Percentiles rank a stretch among this genome's conserved stretches.
These are phyloP conservation scores for Cordilura impudica DNA, from an alignment of 2,888 invertebrate species.

Conservation along the genomic window DNA sequence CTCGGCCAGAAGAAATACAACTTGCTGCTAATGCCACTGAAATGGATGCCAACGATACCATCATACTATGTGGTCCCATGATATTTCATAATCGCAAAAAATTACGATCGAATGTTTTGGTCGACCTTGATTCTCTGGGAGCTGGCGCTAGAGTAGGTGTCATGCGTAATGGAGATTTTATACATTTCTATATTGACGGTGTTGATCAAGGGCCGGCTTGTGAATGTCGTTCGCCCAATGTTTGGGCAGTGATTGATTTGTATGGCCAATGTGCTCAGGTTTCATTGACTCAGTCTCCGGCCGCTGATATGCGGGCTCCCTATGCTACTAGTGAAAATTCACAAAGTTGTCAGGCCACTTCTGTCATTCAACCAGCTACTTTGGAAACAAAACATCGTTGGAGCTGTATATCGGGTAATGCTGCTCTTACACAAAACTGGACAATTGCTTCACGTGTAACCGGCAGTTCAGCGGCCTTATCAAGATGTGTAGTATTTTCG, in stretches of 20 bases:
- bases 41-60: constrained; percentile 93
- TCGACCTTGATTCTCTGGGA: constrained; percentile 89
- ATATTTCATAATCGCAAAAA: constrained; percentile 93
- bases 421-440: constrained; percentile 76
- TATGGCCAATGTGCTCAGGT: constrained; percentile 97
- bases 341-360: constrained; percentile 80
- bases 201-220: constrained; percentile 92
- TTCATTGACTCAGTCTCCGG: constrained; percentile 76
- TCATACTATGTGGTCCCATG: constrained; percentile 94
- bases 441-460: constrained; percentile 76
- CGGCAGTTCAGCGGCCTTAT: constrained; percentile 73
- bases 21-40: constrained; percentile 94
- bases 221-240: constrained; percentile 86
- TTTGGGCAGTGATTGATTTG: constrained; percentile 96
- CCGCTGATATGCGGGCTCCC: constrained; percentile 74
- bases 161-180: constrained; percentile 90
- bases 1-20: constrained; percentile 93
- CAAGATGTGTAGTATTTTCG: constrained; percentile 77
- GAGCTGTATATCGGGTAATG: constrained; percentile 77
- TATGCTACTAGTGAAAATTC: constrained; percentile 79
- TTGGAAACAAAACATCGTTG: constrained; percentile 78
- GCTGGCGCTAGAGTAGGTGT: constrained; percentile 90
- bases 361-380: constrained; percentile 79
- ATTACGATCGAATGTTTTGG: constrained; percentile 89
- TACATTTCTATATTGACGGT: constrained; percentile 92